Percentiles rank a stretch among this genome's conserved stretches.
phyloP scores from a whole-genome alignment of 1,140 invertebrate genomes.

The Drosophila bipectinata region DNA sequence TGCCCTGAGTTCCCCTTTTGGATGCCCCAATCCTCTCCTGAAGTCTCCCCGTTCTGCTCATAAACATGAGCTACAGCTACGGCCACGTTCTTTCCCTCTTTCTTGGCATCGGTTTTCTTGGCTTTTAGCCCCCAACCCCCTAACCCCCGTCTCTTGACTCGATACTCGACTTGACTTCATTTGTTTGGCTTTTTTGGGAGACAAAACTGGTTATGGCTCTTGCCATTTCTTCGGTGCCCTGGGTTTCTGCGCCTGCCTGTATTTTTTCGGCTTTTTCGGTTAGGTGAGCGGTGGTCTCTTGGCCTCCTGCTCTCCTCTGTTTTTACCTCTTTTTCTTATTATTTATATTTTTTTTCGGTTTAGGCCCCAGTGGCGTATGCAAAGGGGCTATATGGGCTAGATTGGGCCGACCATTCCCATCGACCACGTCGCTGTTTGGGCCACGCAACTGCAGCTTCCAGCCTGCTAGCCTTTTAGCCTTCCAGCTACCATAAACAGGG shows the following conservation, averaged over 20 bases:
- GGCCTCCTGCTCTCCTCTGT: slow-evolving; percentile 51
- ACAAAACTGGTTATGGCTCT: slow-evolving; percentile 83
- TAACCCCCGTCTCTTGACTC: slow-evolving; percentile 2
- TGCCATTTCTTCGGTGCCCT: slow-evolving; percentile 50
- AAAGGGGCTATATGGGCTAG: slow-evolving; percentile 66
- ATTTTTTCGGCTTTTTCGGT: slow-evolving; percentile 31
- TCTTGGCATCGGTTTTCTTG: slow-evolving; percentile 31
- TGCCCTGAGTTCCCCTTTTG: slow-evolving; percentile 29
- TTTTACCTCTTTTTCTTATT: slow-evolving; percentile 14
- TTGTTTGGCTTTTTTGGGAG: slow-evolving; percentile 82
- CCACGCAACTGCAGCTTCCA: slow-evolving; percentile 26
- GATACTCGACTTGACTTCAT: slow-evolving; percentile 69
- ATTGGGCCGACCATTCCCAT: slow-evolving; percentile 47
- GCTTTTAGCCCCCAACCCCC: slow-evolving; percentile 1
- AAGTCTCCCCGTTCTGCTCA: slow-evolving; percentile 50
- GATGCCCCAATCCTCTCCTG: slow-evolving; percentile 30
- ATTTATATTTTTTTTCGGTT: slow-evolving; percentile 17
- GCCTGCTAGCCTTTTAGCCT: slow-evolving; percentile 19
- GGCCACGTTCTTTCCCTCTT: slow-evolving; percentile 65
- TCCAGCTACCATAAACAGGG: slow-evolving; percentile 35
- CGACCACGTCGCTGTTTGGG: slow-evolving; percentile 43
- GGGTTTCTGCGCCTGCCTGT: slow-evolving; percentile 16
- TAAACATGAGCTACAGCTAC: slow-evolving; percentile 68
- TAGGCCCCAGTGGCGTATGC: slow-evolving; percentile 67
- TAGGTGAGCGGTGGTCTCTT: slow-evolving; percentile 58